Evolutionary conservation across 1,140 invertebrate species (phyloP), one percentile per base, ranked within the genome.

Genomic region (Bicyclus anynana): DNA sequence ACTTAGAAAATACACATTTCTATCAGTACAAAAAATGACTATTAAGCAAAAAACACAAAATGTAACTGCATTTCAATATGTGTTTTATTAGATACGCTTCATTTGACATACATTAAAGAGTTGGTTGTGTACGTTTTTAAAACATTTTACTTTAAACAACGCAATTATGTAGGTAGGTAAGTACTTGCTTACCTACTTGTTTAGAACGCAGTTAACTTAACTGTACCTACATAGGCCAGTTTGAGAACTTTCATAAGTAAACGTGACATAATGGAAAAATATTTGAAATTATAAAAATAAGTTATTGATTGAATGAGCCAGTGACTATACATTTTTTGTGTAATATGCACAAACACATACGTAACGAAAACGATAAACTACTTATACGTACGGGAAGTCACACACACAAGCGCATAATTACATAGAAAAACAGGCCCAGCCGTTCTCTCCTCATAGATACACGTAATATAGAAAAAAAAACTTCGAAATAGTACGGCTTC

Each of bases 401-500:
- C 78, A 7, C 84, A 87, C 80, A 87, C 81, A 14, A 35, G 40
- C 71, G 55, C 67, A 72, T 44, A 72, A 72, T 81, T 81, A 85
- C 77, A 82, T 82, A 83, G 78, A 82, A 81, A 44, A 84, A 85
- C 44, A 47, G 7, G 44, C 80, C 82, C 82, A 77, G 77, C 78
- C 80, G 74, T 80, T 80, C 79, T 69, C 75, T 77, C 72, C 69
- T 77, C 77, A 56, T 40, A 63, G 74, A 71, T 84, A 74, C 70
- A 78, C 69, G 59, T 79, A 71, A 51, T 77, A 80, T 87, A 82
- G 72, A 72, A 81, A 84, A 81, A 84, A 81, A 84, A 87, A 86
- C 80, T 84, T 87, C 79, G 86, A 86, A 87, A 86, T 87, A 83
- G 76, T 85, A 85, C 59, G 77, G 80, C 81, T 84, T 84, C 81